phyloP scores from a whole-genome alignment of 2,797 vertebrate species.

The Manis pentadactyla region DNA sequence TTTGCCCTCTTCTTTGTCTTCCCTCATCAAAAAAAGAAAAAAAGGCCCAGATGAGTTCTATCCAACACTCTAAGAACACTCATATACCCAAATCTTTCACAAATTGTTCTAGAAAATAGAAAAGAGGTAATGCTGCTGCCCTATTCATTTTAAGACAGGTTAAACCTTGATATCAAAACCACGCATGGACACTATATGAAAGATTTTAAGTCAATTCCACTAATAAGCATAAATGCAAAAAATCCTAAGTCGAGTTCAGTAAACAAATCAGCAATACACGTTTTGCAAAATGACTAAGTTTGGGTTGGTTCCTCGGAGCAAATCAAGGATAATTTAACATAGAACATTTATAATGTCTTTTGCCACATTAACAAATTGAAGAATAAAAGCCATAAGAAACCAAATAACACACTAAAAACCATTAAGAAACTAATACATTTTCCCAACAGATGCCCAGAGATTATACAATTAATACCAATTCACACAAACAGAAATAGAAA shows the following conservation, averaged over 20 bases:
- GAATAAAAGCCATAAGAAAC: background rate
- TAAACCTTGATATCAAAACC: constrained; percentile 24
- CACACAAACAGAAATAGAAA: constrained; percentile 21
- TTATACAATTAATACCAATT: background rate
- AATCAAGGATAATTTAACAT: background rate
- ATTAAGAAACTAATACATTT: background rate
- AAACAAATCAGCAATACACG: background rate
- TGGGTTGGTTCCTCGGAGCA: background rate
- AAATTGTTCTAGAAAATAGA: background rate
- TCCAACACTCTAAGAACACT: background rate
- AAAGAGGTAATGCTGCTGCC: background rate
- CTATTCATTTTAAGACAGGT: constrained; percentile 17
- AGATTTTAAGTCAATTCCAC: constrained; percentile 22
- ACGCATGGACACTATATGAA: background rate
- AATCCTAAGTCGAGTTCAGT: background rate
- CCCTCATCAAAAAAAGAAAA: background rate
- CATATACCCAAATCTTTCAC: background rate
- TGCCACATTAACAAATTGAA: background rate
- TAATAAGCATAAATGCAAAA: constrained; percentile 24
- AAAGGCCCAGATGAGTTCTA: background rate
- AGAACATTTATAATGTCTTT: constrained; percentile 35
- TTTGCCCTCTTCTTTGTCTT: background rate
- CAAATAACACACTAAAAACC: background rate
- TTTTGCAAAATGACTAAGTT: background rate
- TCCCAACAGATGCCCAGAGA: background rate